A percentile compares a stretch with the other conserved stretches of the same genome.
Evolutionary conservation across 2,888 invertebrate genomes (phyloP).

Genomic region (Sclerodermus sp.): DNA sequence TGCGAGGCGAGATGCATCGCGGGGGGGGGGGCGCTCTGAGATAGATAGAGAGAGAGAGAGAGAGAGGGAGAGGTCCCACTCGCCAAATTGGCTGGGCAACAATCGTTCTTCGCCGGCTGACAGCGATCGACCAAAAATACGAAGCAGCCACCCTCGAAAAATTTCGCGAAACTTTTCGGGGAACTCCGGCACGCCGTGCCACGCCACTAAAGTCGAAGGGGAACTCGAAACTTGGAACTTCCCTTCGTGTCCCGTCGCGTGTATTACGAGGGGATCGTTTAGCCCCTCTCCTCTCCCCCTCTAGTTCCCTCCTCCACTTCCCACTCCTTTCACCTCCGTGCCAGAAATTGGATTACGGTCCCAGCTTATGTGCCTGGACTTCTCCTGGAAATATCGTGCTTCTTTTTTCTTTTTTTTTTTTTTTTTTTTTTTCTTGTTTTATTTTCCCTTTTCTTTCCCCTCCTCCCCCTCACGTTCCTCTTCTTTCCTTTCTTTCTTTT

Average conservation of each 20-base stretch:
- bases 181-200: too few relatives aligned
- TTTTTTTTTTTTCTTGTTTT: constrained; percentile 9
- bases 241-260: constrained; percentile 19
- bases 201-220: constrained; percentile 4
- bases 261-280: constrained; percentile 13
- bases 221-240: constrained; percentile 9
- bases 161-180: too few relatives aligned
- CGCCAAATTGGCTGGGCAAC: neutral
- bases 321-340: constrained; percentile 13
- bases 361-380: neutral
- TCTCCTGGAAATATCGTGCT: neutral
- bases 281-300: constrained; percentile 1
- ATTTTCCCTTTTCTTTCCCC: constrained; percentile 5
- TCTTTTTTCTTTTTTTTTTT: constrained; percentile 6
- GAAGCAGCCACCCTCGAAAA: neutral
- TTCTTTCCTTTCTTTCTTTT: constrained; percentile 6
- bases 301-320: constrained; percentile 1
- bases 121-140: constrained; percentile 2
- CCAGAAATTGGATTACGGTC: constrained; percentile 7
- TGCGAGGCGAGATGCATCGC: too few relatives aligned
- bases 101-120: neutral
- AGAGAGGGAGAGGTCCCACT: neutral
- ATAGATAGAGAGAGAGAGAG: too few relatives aligned
- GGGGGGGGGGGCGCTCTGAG: too few relatives aligned
- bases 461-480: constrained; percentile 4